Base-by-base conservation (phyloP, 2,888 invertebrate species). In the Idaea aversata region DNA sequence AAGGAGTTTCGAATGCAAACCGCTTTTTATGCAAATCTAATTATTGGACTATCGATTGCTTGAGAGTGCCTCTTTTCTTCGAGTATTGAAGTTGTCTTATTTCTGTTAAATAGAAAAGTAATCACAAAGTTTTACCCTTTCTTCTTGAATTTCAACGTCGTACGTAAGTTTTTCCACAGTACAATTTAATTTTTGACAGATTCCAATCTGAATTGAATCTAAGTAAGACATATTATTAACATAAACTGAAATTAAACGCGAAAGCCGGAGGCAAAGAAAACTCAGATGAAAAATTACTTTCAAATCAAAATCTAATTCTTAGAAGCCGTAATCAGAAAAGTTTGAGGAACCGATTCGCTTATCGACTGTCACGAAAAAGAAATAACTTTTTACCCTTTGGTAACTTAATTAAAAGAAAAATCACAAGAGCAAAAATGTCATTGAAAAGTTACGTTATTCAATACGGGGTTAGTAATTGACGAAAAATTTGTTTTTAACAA, bases 281-380 rank as follows among this genome's bases (percentile, higher is more conserved):
- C 75, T 66, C 67, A 58, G 57, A 67, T 77, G 78, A 77, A 78
- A 79, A 75, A 79, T 74, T 73, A 71, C 72, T 74, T 76, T 79
- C 75, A 34, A 86, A 86, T 87, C 85, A 86, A 83, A 79, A 79
- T 78, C 79, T 82, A 79, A 85, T 84, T 78, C 75, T 67, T 70
- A 67, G 76, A 79, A 78, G 75, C 74, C 79, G 74, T 84, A 72
- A 72, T 71, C 72, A 78, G 68, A 65, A 70, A 72, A 71, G 63
- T 72, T 75, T 63, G 16, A 15, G 71, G 76, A 79, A 77, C 79
- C 75, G 83, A 88, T 88, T 87, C 90, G 88, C 88, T 90, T 87
- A 92, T 91, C 88, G 90, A 85, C 83, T 88, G 88, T 88, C 90
- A 88, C 91, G 88, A 89, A 90, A 90, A 88, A 88, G 87, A 84